A percentile compares a stretch with the other conserved stretches of the same genome.
phyloP scores from a whole-genome alignment of 2,797 vertebrate genomes.

The Monodelphis domestica region DNA sequence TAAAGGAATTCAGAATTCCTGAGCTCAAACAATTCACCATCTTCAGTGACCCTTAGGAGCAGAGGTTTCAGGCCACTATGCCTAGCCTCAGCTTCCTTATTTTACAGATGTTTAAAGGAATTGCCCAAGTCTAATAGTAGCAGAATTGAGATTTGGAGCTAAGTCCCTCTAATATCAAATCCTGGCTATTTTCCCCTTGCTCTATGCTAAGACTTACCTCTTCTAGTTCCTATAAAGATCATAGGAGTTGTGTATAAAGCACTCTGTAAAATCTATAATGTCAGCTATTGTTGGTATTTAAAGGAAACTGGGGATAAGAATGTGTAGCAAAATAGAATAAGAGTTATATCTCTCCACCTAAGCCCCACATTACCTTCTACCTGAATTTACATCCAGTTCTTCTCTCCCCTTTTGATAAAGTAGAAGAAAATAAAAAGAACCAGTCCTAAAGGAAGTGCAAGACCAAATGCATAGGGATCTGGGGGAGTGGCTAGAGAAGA shows the following conservation, averaged over 20 bases:
- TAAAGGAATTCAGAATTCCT: background rate
- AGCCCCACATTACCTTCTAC: background rate
- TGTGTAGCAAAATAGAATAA: background rate
- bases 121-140: background rate
- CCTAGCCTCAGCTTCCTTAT: background rate
- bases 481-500: background rate
- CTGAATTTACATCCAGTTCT: background rate
- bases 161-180: background rate
- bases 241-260: background rate
- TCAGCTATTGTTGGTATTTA: background rate
- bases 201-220: background rate
- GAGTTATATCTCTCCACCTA: background rate
- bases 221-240: background rate
- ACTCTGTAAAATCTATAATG: background rate
- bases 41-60: background rate
- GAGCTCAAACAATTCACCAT: background rate
- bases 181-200: background rate
- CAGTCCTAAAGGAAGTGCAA: background rate
- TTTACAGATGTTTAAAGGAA: background rate
- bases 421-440: background rate
- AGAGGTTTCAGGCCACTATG: background rate
- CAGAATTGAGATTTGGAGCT: background rate
- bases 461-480: background rate
- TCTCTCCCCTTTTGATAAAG: background rate
- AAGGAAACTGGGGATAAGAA: background rate